Base-by-base conservation (phyloP, 2,888 invertebrate species). In the Philopedon plagiatum region DNA sequence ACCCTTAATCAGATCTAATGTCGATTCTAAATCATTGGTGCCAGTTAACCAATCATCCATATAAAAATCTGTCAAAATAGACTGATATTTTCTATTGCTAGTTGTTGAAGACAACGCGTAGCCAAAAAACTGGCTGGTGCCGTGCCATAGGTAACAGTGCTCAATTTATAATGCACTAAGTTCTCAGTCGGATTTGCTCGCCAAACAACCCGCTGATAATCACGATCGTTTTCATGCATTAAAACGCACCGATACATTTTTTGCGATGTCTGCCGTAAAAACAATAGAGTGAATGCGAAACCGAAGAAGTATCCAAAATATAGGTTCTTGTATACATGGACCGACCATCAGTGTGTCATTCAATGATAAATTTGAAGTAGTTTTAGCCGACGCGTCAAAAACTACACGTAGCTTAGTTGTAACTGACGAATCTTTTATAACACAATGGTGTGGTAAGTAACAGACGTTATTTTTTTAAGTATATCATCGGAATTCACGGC, bases 241-340 rank as follows among this genome's bases (percentile, higher is more conserved):
- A 74, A 44, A 26, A 79, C 68, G 54, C 76, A 75, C 32, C 78
- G 19, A 49, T 75, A 78, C 78, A 79, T 79, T 54, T n/a, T 77
- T 76, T n/a, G 23, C 61, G n/a, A 78, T 75, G 62, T 80, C 80
- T 2, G 77, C 76, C 18, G 65, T 73, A 7, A 79, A 54, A 11
- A 75, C 77, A 39, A 71, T 56, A 8, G 37, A 49, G 41, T 77
- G 70, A 19, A 37, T 58, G 18, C 79, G 18, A 66, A 77, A 78
- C n/a, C 77, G 29, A 1, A 76, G 11, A 11, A 78, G n/a, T 13
- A 77, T 77, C 9, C 63, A 34, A 57, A 78, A 74, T 21, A 78
- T 29, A 60, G 75, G 74, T 26, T 51, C 46, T 18, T 62, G 72
- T 54, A 67, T 21, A 8, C 29, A 63, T 1, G 71, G 69, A 23